Percentiles rank a stretch among this genome's conserved stretches.
phyloP scores from a whole-genome alignment of 2,888 invertebrate genomes.

The Diaprepes abbreviatus region DNA sequence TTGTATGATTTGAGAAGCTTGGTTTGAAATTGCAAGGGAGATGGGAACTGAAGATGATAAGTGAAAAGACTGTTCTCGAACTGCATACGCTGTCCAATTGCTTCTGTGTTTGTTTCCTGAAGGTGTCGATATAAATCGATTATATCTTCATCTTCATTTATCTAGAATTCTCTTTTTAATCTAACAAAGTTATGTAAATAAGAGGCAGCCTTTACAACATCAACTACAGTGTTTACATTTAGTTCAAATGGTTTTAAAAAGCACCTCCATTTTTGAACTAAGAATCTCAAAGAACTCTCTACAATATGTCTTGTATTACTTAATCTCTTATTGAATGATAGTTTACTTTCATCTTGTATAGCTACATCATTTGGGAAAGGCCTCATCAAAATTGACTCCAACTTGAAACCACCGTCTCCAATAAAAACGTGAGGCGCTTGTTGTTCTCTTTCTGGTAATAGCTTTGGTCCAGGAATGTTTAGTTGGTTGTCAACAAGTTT shows the following conservation, averaged over 20 bases:
- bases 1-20: too few species aligned
- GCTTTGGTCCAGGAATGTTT: constrained; percentile 17
- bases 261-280: constrained; percentile 24
- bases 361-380: constrained; percentile 24
- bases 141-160: constrained; percentile 26
- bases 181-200: constrained; percentile 19
- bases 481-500: constrained; percentile 21
- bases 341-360: constrained; percentile 21
- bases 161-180: constrained; percentile 13
- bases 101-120: constrained; percentile 22
- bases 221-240: constrained; percentile 13
- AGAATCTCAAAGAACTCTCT: constrained; percentile 22
- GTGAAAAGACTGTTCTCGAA: constrained; percentile 13
- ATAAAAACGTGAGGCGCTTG: constrained; percentile 24
- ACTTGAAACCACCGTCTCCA: constrained; percentile 23
- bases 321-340: constrained; percentile 18
- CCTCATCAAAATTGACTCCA: constrained; percentile 24
- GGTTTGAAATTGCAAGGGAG: too few species aligned
- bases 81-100: constrained; percentile 12
- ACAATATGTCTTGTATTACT: constrained; percentile 25
- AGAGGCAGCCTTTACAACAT: constrained; percentile 24
- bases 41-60: too few species aligned
- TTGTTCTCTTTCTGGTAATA: constrained; percentile 15
- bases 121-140: constrained; percentile 17
- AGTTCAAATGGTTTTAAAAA: constrained; percentile 27